Evolutionary conservation across 2,888 invertebrate genomes (phyloP).

Genomic region (Acanthacorydalis orientalis): DNA sequence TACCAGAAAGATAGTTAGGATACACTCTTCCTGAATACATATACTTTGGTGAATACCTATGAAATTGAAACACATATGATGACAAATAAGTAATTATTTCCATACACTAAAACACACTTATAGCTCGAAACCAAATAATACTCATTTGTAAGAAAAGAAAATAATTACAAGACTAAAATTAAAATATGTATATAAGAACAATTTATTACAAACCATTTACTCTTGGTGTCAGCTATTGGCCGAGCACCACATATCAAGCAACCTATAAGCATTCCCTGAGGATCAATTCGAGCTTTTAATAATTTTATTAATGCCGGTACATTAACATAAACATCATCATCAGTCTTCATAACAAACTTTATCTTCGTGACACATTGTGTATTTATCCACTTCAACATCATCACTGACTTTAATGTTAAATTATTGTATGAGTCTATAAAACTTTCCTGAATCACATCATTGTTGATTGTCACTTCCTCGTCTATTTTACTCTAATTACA

Average conservation of each 20-base stretch:
- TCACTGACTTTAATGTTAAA: constrained; percentile 67
- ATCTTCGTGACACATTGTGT: constrained; percentile 39
- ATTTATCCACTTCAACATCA: constrained; percentile 69
- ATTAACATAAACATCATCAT: constrained; percentile 77
- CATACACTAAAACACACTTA: constrained; percentile 5
- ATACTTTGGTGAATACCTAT: constrained; percentile 62
- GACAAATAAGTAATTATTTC: too few relatives aligned
- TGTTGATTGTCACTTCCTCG: constrained; percentile 46
- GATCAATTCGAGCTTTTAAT: constrained; percentile 15
- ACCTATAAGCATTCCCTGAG: constrained; percentile 44
- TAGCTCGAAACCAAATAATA: too few relatives aligned
- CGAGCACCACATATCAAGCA: constrained; percentile 61
- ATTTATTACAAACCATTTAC: constrained; percentile 48
- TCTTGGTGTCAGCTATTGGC: constrained; percentile 53
- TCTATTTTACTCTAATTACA: constrained; percentile 39
- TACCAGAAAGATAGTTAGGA: constrained; percentile 69
- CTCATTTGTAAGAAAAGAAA: too few relatives aligned
- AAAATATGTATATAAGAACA: too few relatives aligned
- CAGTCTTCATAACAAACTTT: constrained; percentile 61
- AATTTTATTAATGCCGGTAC: constrained; percentile 42
- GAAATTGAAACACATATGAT: constrained; percentile 8
- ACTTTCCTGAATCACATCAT: constrained; percentile 68
- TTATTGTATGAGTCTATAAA: constrained; percentile 77
- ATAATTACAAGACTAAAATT: too few relatives aligned
- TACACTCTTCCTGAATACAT: constrained; percentile 56